Conservation (phyloP, 2,797 vertebrate species). For the Sciurus carolinensis region DNA sequence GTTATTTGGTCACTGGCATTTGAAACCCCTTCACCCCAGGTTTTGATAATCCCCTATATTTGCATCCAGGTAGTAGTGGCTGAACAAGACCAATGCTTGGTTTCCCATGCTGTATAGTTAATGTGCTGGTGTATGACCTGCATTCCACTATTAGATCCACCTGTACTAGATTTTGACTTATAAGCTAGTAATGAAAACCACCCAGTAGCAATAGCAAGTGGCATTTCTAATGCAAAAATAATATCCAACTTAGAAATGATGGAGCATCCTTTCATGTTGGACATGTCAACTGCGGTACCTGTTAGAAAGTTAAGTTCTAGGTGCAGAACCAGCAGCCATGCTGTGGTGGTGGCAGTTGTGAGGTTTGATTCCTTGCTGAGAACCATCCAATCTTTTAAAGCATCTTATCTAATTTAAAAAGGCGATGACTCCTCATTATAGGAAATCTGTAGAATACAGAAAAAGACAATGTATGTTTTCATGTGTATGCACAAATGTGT, state of each 20-base stretch:
- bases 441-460: background rate
- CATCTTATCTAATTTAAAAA: background rate
- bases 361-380: background rate
- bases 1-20: background rate
- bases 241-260: background rate
- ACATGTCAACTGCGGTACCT: background rate
- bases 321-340: background rate
- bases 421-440: background rate
- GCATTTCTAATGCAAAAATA: background rate
- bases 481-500: background rate
- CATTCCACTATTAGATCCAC: background rate
- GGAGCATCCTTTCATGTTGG: background rate
- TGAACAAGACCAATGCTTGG: background rate
- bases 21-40: background rate
- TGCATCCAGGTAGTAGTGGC: background rate
- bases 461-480: background rate
- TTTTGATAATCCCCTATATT: background rate
- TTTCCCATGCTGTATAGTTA: background rate
- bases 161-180: conserved; percentile 8
- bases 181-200: background rate
- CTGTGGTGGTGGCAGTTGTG: background rate
- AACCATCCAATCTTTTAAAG: background rate
- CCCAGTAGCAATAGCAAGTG: background rate
- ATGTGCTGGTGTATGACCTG: background rate
- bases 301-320: background rate